Evolutionary conservation across 2,797 vertebrate genomes (phyloP).

Genomic region (Coendou prehensilis): DNA sequence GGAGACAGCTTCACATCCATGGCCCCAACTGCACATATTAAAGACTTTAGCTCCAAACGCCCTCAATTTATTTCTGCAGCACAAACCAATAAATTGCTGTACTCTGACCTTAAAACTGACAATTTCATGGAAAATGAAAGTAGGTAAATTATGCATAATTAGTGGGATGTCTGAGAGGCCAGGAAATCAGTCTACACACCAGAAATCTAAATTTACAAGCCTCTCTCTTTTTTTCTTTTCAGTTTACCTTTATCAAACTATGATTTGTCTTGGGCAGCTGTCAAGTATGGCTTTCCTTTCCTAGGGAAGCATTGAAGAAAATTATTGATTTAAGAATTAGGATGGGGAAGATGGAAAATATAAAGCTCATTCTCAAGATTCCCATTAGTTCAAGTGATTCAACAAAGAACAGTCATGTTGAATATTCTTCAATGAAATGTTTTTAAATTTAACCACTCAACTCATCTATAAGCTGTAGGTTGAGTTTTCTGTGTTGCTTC

Average conservation of each 20-base stretch:
- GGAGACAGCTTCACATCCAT: slow-evolving; percentile 64
- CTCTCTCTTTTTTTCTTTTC: slow-evolving; percentile 2
- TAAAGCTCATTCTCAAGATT: slow-evolving; percentile 36
- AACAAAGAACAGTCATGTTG: slow-evolving; percentile 1
- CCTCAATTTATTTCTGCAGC: slow-evolving; percentile 74
- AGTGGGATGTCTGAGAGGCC: slow-evolving; percentile 53
- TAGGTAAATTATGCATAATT: slow-evolving; percentile 73
- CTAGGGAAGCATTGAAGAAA: slow-evolving; percentile 14
- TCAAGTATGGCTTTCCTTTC: slow-evolving; percentile 47
- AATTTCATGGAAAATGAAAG: slow-evolving; percentile 73
- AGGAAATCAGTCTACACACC: slow-evolving; percentile 47
- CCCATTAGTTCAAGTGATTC: slow-evolving; percentile 4
- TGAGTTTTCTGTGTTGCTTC: slow-evolving; percentile 33
- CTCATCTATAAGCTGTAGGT: background rate
- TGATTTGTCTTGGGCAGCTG: slow-evolving; percentile 50
- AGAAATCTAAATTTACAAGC: slow-evolving; percentile 60
- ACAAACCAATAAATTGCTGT: slow-evolving; percentile 69
- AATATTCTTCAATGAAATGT: slow-evolving; percentile 35
- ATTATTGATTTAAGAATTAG: slow-evolving; percentile 37
- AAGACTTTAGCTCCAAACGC: slow-evolving; percentile 61
- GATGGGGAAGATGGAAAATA: slow-evolving; percentile 16
- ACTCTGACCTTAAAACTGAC: slow-evolving; percentile 71
- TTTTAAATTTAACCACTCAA: background rate
- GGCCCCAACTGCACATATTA: slow-evolving; percentile 62
- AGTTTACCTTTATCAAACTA: slow-evolving; percentile 33